Percentiles rank a stretch among this genome's conserved stretches.
Conservation (phyloP, 2,888 invertebrate genomes). For the Antitype chi region DNA sequence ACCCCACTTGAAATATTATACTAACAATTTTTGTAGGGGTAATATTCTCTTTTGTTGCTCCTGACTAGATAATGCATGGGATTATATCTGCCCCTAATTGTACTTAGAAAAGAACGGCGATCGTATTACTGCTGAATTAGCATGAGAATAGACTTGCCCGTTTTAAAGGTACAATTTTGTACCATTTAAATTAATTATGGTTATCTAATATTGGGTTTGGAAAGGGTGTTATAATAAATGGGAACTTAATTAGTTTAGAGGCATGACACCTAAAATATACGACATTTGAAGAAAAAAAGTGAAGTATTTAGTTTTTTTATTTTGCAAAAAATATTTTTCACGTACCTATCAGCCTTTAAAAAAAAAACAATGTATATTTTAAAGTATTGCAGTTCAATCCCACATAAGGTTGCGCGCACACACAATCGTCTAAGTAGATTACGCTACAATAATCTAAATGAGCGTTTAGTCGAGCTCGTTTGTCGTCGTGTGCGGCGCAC, state of each 20-base stretch:
- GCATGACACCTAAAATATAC: conserved; percentile 8
- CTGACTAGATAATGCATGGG: conserved; percentile 90
- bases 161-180: conserved; percentile 76
- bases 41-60: conserved; percentile 83
- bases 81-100: conserved; percentile 88
- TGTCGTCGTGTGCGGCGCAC: conserved; percentile 84
- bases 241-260: conserved; percentile 51
- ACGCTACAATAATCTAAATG: conserved; percentile 82
- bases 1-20: conserved; percentile 89
- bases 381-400: conserved; percentile 60
- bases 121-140: conserved; percentile 87
- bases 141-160: conserved; percentile 81
- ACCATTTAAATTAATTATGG: conserved; percentile 85
- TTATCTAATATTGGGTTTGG: conserved; percentile 74
- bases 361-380: neutral
- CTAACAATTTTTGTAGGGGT: conserved; percentile 88
- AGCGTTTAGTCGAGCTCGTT: conserved; percentile 81
- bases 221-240: conserved; percentile 60
- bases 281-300: neutral
- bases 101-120: conserved; percentile 83
- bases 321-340: neutral
- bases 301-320: too few relatives aligned
- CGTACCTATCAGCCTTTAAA: neutral
- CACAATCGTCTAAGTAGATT: conserved; percentile 82
- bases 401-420: conserved; percentile 72